A percentile compares a stretch with the other conserved stretches of the same genome.
Conservation (phyloP, 35 echinoderm and acorn worm genomes). For the Apostichopus japonicus region DNA sequence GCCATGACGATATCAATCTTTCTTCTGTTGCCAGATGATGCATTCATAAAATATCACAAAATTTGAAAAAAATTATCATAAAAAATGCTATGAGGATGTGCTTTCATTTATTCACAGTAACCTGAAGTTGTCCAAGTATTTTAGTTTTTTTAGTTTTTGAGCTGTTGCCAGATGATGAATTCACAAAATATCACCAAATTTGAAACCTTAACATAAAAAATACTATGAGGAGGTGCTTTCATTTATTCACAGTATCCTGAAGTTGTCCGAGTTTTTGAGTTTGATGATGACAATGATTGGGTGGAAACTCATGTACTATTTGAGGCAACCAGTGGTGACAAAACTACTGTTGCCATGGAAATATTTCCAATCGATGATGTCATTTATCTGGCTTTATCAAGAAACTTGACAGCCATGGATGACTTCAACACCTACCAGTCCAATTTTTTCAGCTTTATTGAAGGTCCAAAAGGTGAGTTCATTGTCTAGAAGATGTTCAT, state of each 20-base stretch:
- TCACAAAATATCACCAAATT: no score
- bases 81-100: not conserved
- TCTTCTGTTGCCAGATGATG: no score
- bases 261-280: slow-evolving; percentile 10
- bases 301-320: slow-evolving; percentile 18
- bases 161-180: no score
- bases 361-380: slow-evolving; percentile 27
- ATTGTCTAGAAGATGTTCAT: not conserved
- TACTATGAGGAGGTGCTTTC: not conserved
- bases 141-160: no score
- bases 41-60: no score
- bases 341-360: not conserved
- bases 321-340: not conserved
- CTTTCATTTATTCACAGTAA: not conserved
- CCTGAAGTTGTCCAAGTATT: not conserved
- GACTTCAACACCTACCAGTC: slow-evolving; percentile 17
- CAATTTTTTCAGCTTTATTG: slow-evolving; percentile 35
- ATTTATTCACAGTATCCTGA: not conserved
- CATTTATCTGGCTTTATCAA: slow-evolving; percentile 13
- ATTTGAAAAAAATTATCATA: no score
- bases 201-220: no score
- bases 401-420: not conserved
- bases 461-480: slow-evolving; percentile 12
- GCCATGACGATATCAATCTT: no score
- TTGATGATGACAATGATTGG: slow-evolving; percentile 39